phyloP scores from a whole-genome alignment of 2,797 vertebrate genomes.

The Acanthis flammea region DNA sequence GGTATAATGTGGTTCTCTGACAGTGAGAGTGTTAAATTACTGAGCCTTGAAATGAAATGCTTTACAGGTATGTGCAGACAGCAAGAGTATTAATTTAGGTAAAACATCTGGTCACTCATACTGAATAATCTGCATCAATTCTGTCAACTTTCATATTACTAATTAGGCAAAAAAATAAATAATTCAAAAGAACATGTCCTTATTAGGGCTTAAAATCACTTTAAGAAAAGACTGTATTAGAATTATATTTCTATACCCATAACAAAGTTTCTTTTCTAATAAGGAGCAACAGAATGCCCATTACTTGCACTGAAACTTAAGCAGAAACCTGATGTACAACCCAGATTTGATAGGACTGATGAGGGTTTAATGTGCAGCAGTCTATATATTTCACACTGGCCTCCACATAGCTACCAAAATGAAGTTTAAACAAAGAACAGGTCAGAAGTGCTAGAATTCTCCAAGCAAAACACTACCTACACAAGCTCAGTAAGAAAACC shows the following conservation, averaged over 20 bases:
- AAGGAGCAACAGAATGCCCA: not conserved
- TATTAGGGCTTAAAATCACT: not conserved
- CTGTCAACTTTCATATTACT: not conserved
- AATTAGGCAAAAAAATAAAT: not conserved
- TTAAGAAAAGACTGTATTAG: not conserved
- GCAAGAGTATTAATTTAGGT: not conserved
- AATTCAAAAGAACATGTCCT: not conserved
- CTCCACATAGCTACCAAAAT: not conserved
- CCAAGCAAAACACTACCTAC: not conserved
- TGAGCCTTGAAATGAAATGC: not conserved
- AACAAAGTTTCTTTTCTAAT: not conserved
- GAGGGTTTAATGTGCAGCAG: not conserved
- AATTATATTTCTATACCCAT: not conserved
- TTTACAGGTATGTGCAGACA: not conserved
- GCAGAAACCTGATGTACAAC: not conserved
- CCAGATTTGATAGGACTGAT: not conserved
- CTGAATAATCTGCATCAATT: not conserved
- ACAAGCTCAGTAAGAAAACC: not conserved
- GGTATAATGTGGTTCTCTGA: not conserved
- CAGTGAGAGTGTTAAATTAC: not conserved
- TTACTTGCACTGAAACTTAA: not conserved
- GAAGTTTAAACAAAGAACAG: not conserved
- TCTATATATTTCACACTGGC: not conserved
- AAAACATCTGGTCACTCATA: not conserved
- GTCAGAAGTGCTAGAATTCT: not conserved